Conservation (phyloP, 2,113 vertebrate genomes). For the Carlito syrichta region DNA sequence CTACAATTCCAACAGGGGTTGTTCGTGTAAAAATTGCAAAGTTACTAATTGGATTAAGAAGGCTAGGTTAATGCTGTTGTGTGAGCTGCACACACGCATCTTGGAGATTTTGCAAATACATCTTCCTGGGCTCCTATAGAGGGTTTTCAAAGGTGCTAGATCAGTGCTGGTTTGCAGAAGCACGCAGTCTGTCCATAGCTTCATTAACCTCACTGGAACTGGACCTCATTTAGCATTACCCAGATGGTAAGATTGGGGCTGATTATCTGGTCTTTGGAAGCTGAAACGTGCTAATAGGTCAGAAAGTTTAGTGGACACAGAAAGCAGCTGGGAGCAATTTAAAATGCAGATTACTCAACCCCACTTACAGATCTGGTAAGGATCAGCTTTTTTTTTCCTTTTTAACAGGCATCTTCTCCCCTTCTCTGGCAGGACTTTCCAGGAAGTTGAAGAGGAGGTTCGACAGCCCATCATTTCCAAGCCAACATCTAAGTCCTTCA, state of each 20-base stretch:
- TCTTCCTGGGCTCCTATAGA: neutral
- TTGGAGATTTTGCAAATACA: neutral
- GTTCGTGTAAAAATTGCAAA: slow-evolving; percentile 25
- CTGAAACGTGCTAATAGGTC: slow-evolving; percentile 52
- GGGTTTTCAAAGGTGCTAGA: slow-evolving; percentile 23
- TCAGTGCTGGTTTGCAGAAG: slow-evolving; percentile 24
- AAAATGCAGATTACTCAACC: slow-evolving; percentile 56
- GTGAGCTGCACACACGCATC: neutral
- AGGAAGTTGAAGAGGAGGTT: neutral
- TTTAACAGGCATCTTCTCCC: neutral
- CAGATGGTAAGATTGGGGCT: slow-evolving; percentile 63
- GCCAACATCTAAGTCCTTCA: neutral
- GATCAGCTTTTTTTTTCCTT: slow-evolving; percentile 42
- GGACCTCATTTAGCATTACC: slow-evolving; percentile 48
- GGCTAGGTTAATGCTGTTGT: slow-evolving; percentile 1
- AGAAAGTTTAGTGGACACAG: slow-evolving; percentile 51
- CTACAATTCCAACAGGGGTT: slow-evolving; percentile 25
- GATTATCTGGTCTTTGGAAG: slow-evolving; percentile 57
- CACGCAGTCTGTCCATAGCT: neutral
- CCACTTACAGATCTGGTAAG: neutral
- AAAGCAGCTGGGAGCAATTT: slow-evolving; percentile 66
- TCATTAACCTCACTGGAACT: slow-evolving; percentile 55
- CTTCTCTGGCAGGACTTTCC: neutral
- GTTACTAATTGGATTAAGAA: slow-evolving; percentile 46
- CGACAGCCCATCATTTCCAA: neutral